Evolutionary conservation across 2,888 invertebrate species (phyloP).

Genomic region (Diarsia dahlii): DNA sequence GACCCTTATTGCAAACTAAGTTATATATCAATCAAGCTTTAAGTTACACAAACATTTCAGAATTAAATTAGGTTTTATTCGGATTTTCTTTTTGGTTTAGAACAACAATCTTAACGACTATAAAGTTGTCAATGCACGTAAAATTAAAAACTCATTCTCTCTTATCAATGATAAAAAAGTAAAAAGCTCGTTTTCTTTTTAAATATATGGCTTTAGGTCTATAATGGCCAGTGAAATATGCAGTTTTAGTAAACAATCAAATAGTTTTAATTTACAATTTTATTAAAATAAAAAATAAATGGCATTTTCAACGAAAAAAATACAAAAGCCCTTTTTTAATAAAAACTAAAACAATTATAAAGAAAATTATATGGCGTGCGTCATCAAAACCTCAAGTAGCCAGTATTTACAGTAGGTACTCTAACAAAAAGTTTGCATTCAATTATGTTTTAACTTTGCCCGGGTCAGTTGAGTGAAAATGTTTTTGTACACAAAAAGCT

Average conservation of each 20-base stretch:
- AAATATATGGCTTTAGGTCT: no score
- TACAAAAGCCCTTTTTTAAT: background rate
- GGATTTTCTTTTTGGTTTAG: background rate
- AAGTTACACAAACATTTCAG: background rate
- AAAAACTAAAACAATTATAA: background rate
- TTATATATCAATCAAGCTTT: constrained; percentile 31
- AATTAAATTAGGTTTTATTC: background rate
- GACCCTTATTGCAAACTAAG: constrained; percentile 23
- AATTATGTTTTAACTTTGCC: background rate
- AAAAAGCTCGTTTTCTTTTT: background rate
- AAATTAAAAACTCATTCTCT: background rate
- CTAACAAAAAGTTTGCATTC: background rate
- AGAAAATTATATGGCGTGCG: background rate
- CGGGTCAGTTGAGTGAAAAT: background rate
- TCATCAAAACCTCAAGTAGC: background rate
- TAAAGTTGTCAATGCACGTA: background rate
- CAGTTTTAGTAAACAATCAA: background rate
- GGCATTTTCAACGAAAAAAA: background rate
- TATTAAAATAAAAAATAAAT: background rate
- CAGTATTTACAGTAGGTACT: background rate
- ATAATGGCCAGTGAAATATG: background rate
- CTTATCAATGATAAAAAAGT: background rate
- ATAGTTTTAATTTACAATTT: background rate
- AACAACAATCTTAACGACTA: background rate
- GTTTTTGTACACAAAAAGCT: background rate